Evolutionary conservation across 2,888 invertebrate genomes (phyloP).

Genomic region (Heliconius ismenius): DNA sequence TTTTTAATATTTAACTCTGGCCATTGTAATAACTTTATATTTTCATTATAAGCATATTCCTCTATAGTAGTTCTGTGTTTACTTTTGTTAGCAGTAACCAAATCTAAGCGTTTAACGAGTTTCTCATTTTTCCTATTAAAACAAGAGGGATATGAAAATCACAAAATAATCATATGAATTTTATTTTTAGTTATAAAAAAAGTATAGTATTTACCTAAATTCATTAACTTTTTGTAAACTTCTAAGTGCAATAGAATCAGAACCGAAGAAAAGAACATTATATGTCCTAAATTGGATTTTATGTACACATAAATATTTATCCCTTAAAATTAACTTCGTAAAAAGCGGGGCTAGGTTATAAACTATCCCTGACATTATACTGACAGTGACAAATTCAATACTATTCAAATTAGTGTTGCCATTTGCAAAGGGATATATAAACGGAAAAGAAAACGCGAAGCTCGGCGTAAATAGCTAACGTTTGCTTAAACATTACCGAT

Average conservation of each 20-base stretch:
- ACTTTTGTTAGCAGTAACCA: slow-evolving; percentile 86
- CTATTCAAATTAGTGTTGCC: neutral
- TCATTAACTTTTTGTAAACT: slow-evolving; percentile 86
- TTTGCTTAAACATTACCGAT: too few relatives aligned
- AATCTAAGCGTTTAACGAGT: slow-evolving; percentile 82
- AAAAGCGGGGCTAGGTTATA: slow-evolving; percentile 59
- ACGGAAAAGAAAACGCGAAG: neutral
- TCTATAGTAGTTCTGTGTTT: slow-evolving; percentile 84
- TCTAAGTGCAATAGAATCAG: slow-evolving; percentile 89
- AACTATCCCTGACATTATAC: slow-evolving; percentile 51
- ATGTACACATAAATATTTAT: slow-evolving; percentile 50
- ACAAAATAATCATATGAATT: neutral
- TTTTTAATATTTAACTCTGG: slow-evolving; percentile 72
- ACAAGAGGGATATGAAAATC: neutral
- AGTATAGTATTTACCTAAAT: slow-evolving; percentile 80
- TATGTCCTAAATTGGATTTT: slow-evolving; percentile 51
- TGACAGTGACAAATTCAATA: slow-evolving; percentile 10
- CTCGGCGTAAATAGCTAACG: too few relatives aligned
- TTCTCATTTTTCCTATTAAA: slow-evolving; percentile 75
- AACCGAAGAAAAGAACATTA: slow-evolving; percentile 89
- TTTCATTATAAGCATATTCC: slow-evolving; percentile 84
- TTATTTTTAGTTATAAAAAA: slow-evolving; percentile 47
- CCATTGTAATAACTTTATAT: slow-evolving; percentile 85
- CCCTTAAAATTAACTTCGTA: slow-evolving; percentile 52
- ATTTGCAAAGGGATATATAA: neutral